Evolutionary conservation across 2,797 vertebrate genomes (phyloP).

Genomic region (Trematomus bernacchii): DNA sequence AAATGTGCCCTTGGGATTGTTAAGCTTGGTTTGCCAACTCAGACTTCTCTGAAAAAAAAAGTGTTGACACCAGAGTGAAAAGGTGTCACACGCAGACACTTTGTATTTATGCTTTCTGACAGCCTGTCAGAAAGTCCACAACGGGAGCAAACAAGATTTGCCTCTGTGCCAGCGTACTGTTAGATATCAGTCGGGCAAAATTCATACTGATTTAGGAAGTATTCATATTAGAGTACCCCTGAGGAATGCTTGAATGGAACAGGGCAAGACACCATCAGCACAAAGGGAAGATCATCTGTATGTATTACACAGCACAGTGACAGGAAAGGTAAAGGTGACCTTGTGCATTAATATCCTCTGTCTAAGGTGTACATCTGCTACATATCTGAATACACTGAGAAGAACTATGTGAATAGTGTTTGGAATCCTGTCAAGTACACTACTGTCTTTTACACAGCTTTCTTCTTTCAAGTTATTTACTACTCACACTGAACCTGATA

Average conservation of each 20-base stretch:
- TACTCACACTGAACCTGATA: background rate
- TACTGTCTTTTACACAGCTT: constrained; percentile 6
- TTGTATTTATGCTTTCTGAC: constrained; percentile 51
- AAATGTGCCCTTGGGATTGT: background rate
- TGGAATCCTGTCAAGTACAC: background rate
- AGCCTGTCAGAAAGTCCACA: constrained; percentile 46
- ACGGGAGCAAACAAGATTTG: constrained; percentile 12
- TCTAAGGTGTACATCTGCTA: constrained; percentile 1
- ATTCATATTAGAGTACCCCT: constrained; percentile 7
- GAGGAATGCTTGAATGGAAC: background rate
- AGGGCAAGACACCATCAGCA: background rate
- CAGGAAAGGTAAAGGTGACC: constrained; percentile 21
- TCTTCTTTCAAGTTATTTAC: background rate
- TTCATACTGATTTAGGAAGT: background rate
- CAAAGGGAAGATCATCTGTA: constrained; percentile 24
- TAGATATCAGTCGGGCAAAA: background rate
- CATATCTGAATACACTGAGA: constrained; percentile 10
- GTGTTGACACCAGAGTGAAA: constrained; percentile 40
- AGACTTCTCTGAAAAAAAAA: background rate
- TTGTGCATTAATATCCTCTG: constrained; percentile 15
- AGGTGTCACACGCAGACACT: constrained; percentile 43
- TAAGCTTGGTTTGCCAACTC: background rate
- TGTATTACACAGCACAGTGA: constrained; percentile 24
- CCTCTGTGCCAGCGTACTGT: constrained; percentile 6
- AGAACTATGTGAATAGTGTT: background rate